Evolutionary conservation across 2,888 invertebrate genomes (phyloP), one percentile per base, ranked within the genome.

Genomic region (Watsonalla binaria): DNA sequence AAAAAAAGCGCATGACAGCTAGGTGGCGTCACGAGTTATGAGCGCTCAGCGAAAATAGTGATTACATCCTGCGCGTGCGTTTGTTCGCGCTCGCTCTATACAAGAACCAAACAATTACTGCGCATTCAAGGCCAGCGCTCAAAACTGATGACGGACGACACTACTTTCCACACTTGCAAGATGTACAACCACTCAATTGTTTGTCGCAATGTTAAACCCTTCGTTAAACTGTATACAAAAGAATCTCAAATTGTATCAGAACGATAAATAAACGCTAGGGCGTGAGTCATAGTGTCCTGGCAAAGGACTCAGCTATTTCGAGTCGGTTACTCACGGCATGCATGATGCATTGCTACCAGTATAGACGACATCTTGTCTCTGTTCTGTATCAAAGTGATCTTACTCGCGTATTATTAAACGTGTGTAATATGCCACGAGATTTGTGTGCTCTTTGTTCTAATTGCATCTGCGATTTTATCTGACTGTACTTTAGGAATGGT

Each of bases 221-320:
- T 54, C 51, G 53, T 55, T 50, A 55, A 58, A 46, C 47, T 61
- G 60, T 48, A 45, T 15, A 54, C 54, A 52, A 54, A 51, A 52
- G 46, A 37, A 49, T 5, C n/a, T 6, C 13, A 13, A 13, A 48
- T 47, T 13, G 48, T 66, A 60, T 57, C 52, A 47, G 56, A 56
- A 61, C 57, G 60, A 69, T 67, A 70, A 68, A 74, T 69, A 68
- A 72, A 69, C 65, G 57, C 60, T 70, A 64, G 62, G 54, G 53
- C 54, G 64, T 80, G 83, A 78, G 60, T 82, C 80, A 84, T 50
- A 55, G 52, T 76, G 80, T 84, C 84, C 85, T 82, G 82, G 74
- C 79, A 71, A 72, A 84, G 85, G 85, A 86, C 72, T 72, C 63
- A 46, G 76, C 76, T 81, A 80, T 84, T 83, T 78, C 65, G 51